phyloP scores from a whole-genome alignment of 2,797 vertebrate species.

The Coccyzus lansbergi region DNA sequence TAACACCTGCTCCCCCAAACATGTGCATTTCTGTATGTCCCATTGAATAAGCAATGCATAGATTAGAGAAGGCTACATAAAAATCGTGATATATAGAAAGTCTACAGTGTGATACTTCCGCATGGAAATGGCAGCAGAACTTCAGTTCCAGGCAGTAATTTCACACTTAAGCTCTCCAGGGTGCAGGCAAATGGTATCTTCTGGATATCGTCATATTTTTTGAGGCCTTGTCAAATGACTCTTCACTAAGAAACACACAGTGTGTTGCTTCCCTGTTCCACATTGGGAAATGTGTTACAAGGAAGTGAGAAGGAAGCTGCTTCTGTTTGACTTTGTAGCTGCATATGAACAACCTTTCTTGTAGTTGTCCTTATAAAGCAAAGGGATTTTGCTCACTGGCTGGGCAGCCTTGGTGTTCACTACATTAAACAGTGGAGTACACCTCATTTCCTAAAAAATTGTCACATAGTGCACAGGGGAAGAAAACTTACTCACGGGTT shows the following conservation, averaged over 20 bases:
- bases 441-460: background rate
- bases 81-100: background rate
- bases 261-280: background rate
- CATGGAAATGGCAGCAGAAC: background rate
- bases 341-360: background rate
- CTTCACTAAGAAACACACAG: background rate
- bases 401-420: background rate
- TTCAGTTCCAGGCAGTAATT: constrained; percentile 23
- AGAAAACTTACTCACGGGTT: background rate
- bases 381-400: background rate
- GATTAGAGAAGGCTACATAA: background rate
- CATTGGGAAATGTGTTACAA: background rate
- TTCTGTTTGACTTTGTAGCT: background rate
- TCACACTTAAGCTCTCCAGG: constrained; percentile 7
- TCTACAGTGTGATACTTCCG: background rate
- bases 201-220: background rate
- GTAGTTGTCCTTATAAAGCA: background rate
- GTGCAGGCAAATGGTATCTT: background rate
- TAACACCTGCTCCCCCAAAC: background rate
- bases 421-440: background rate
- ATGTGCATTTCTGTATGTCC: background rate
- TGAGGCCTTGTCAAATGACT: background rate
- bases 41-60: background rate
- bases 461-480: background rate
- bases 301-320: background rate